Percentiles rank a stretch among this genome's conserved stretches.
These are phyloP conservation scores for Drosophila lacteicornis DNA, from an alignment of 1,140 invertebrate species.

Conservation along the genomic window DNA sequence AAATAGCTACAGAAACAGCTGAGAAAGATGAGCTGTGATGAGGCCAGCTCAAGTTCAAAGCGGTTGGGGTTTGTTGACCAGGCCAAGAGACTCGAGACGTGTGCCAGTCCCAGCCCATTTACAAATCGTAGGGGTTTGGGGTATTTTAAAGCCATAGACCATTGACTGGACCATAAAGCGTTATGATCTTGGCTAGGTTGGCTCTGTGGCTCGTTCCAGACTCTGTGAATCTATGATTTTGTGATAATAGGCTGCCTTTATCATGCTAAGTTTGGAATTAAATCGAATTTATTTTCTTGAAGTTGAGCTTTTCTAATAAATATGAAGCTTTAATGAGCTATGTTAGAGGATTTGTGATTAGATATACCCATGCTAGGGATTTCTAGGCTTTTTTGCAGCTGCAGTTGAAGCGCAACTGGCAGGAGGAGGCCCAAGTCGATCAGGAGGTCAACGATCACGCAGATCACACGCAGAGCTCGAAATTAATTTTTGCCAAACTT, in stretches of 20 bases:
- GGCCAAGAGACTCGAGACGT: conserved; percentile 29
- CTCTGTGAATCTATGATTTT: background rate
- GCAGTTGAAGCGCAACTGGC: no score
- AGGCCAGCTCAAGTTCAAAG: conserved; percentile 67
- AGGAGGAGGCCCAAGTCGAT: no score
- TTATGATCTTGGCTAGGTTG: background rate
- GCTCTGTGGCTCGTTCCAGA: background rate
- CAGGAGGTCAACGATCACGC: background rate
- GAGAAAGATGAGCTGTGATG: conserved; percentile 6
- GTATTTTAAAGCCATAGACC: background rate
- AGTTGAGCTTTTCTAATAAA: background rate
- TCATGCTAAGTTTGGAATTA: background rate
- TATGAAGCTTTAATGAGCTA: no score
- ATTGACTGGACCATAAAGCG: background rate
- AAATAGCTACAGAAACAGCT: conserved; percentile 21
- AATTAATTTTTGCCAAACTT: background rate
- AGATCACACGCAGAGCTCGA: no score
- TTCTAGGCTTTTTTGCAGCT: no score
- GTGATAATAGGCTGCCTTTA: background rate
- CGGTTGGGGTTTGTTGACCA: conserved; percentile 57
- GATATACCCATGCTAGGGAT: no score
- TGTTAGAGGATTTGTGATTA: no score
- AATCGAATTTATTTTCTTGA: background rate
- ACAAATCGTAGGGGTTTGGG: background rate
- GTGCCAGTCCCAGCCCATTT: conserved; percentile 41